Conservation (phyloP, 2,888 invertebrate genomes). For the Zaprionus bogoriensis region DNA sequence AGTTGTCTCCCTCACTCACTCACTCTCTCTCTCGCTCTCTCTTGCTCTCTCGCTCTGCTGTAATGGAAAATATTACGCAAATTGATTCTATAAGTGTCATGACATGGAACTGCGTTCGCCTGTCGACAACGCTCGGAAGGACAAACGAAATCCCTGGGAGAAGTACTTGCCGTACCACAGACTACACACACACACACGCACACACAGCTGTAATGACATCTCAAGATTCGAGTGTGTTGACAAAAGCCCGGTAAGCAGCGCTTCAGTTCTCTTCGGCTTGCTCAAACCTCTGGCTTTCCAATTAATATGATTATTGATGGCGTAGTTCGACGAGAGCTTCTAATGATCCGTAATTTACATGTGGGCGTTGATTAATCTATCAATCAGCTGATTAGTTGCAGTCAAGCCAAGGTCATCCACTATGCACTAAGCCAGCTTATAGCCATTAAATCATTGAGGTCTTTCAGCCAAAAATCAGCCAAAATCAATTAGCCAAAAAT, state of each 20-base stretch:
- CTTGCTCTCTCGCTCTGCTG: constrained; percentile 23
- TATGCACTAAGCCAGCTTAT: neutral
- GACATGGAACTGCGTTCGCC: constrained; percentile 35
- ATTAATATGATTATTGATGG: constrained; percentile 69
- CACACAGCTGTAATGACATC: constrained; percentile 21
- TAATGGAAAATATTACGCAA: constrained; percentile 63
- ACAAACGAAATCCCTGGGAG: constrained; percentile 26
- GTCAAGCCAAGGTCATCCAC: neutral
- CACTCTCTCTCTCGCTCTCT: neutral
- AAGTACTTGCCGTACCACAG: constrained; percentile 8
- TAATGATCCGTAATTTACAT: constrained; percentile 30
- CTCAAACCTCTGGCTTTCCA: constrained; percentile 19
- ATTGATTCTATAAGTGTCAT: constrained; percentile 58
- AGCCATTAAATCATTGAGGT: no score
- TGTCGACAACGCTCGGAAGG: constrained; percentile 43
- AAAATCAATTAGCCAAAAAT: no score
- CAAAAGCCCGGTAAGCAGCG: no score
- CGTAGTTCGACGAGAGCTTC: constrained; percentile 22
- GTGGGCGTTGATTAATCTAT: constrained; percentile 55
- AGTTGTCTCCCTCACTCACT: neutral
- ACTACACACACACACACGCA: no score
- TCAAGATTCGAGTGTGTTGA: constrained; percentile 43
- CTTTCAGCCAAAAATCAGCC: no score
- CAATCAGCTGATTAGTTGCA: constrained; percentile 63
- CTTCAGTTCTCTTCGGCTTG: constrained; percentile 30